Conservation (phyloP, 1,140 invertebrate genomes). For the Drosophila sulfurigaster region DNA sequence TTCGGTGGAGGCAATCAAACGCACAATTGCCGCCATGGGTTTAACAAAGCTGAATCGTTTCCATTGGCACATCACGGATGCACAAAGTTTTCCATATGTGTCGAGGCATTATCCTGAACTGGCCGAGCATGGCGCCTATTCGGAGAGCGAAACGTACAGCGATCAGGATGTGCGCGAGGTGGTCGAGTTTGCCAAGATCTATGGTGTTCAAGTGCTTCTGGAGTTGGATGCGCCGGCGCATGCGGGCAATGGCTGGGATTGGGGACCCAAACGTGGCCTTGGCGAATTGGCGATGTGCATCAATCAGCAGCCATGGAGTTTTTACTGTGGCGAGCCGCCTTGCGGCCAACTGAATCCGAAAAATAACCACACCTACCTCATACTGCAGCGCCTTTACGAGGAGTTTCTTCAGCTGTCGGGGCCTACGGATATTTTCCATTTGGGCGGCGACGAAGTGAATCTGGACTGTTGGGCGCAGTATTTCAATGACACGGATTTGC, state of each 20-base stretch:
- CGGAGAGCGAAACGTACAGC: slow-evolving; percentile 89
- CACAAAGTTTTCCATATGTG: slow-evolving; percentile 92
- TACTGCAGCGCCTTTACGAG: slow-evolving; percentile 88
- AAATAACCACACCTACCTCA: slow-evolving; percentile 90
- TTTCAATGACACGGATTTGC: slow-evolving; percentile 90
- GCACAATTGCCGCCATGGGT: slow-evolving; percentile 91
- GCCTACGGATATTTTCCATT: slow-evolving; percentile 90
- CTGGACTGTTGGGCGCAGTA: slow-evolving; percentile 91
- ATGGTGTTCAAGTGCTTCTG: slow-evolving; percentile 88
- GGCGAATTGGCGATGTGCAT: slow-evolving; percentile 91
- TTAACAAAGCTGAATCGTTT: slow-evolving; percentile 93
- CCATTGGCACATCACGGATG: slow-evolving; percentile 94
- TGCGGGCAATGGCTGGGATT: slow-evolving; percentile 92
- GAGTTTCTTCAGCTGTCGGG: slow-evolving; percentile 89
- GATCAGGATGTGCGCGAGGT: slow-evolving; percentile 88
- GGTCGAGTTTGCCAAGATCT: slow-evolving; percentile 88
- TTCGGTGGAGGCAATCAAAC: slow-evolving; percentile 88
- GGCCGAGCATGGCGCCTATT: slow-evolving; percentile 91
- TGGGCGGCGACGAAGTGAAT: slow-evolving; percentile 94
- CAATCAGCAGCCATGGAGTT: slow-evolving; percentile 91
- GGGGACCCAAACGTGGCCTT: slow-evolving; percentile 89
- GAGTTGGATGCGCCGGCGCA: slow-evolving; percentile 94
- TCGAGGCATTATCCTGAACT: slow-evolving; percentile 89
- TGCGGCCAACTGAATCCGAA: slow-evolving; percentile 93
- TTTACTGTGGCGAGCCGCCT: slow-evolving; percentile 92